Evolutionary conservation across 2,888 invertebrate species (phyloP).

Genomic region (Mimas tiliae): DNA sequence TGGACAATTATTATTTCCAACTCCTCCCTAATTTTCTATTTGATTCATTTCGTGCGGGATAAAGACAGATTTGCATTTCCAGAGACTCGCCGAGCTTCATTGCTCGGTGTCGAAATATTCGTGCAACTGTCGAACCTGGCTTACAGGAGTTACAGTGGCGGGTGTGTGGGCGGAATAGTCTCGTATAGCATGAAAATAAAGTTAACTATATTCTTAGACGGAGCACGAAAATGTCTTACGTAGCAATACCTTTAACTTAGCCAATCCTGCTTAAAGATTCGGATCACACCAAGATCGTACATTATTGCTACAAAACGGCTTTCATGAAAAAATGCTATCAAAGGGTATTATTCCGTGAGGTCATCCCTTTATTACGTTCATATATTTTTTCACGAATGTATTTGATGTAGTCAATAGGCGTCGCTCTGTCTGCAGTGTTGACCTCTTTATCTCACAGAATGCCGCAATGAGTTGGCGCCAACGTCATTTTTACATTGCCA

Average conservation of each 20-base stretch:
- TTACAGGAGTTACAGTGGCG: no score
- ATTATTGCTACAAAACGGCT: slow-evolving; percentile 12
- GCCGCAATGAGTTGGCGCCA: slow-evolving; percentile 50
- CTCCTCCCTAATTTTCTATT: no score
- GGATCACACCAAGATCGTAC: neutral
- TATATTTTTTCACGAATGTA: neutral
- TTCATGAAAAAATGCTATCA: slow-evolving; percentile 16
- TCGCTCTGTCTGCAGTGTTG: slow-evolving; percentile 60
- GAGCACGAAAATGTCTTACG: neutral
- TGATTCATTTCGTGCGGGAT: no score
- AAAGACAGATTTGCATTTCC: no score
- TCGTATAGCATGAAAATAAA: neutral
- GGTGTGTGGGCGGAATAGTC: no score
- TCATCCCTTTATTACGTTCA: neutral
- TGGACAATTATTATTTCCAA: no score
- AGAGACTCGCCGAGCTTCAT: no score
- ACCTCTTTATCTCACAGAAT: slow-evolving; percentile 62
- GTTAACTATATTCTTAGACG: neutral
- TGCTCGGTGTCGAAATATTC: no score
- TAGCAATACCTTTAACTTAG: neutral
- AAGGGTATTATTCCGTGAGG: slow-evolving; percentile 2
- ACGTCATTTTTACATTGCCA: neutral
- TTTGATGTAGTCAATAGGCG: slow-evolving; percentile 31
- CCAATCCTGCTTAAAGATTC: neutral
- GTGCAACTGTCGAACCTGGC: no score